Evolutionary conservation across 35 echinoderm and acorn worm species (phyloP).

Genomic region (Anneissia japonica): DNA sequence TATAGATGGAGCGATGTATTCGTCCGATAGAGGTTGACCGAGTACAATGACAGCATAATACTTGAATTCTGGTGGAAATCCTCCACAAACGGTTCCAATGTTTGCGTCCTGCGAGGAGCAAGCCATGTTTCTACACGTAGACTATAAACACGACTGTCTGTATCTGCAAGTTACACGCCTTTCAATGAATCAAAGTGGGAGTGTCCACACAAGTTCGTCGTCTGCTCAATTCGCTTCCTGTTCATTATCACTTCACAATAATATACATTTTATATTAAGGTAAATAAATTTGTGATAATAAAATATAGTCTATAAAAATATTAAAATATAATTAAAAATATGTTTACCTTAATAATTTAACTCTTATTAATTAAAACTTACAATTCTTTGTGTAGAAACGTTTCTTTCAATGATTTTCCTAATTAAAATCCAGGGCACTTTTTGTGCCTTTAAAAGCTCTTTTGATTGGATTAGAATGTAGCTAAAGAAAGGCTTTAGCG

Average conservation of each 20-base stretch:
- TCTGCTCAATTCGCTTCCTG: neutral
- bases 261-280: neutral
- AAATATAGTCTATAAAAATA: no score
- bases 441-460: no score
- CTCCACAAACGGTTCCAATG: neutral
- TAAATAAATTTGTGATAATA: neutral
- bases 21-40: slow-evolving; percentile 48
- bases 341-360: no score
- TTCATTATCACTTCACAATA: no score
- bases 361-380: no score
- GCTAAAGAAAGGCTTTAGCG: neutral
- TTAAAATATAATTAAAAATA: no score
- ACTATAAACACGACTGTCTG: neutral
- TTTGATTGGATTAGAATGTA: neutral
- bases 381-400: no score
- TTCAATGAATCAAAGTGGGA: neutral
- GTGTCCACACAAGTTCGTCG: neutral
- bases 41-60: slow-evolving; percentile 17
- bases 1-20: slow-evolving; percentile 31
- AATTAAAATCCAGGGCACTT: no score
- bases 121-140: neutral
- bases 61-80: neutral
- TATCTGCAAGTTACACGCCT: neutral
- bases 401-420: no score
- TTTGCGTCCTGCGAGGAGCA: neutral